Percentiles rank a stretch among this genome's conserved stretches.
Evolutionary conservation across 2,797 vertebrate genomes (phyloP).

Genomic region (Scarus forsteni): DNA sequence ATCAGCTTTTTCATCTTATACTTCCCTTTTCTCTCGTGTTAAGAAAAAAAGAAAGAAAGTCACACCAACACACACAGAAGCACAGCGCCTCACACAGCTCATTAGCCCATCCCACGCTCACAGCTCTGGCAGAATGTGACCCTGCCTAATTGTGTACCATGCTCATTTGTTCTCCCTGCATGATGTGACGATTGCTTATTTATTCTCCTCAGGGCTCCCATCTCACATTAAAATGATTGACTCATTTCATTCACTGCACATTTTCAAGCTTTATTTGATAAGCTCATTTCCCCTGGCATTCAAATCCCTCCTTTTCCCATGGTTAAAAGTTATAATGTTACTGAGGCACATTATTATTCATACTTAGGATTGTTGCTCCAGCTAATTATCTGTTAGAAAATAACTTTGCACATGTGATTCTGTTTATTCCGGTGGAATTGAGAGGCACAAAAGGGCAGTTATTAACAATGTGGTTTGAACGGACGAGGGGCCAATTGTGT

Average conservation of each 20-base stretch:
- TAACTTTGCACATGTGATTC: constrained; percentile 79
- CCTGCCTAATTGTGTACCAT: constrained; percentile 87
- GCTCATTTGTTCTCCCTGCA: constrained; percentile 86
- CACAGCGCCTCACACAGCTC: constrained; percentile 71
- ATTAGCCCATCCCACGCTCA: constrained; percentile 81
- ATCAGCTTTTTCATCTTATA: constrained; percentile 61
- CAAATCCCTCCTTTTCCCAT: constrained; percentile 73
- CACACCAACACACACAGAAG: constrained; percentile 30
- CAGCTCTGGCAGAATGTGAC: constrained; percentile 83
- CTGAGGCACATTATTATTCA: constrained; percentile 81
- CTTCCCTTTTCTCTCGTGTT: constrained; percentile 43
- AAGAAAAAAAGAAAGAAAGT: background rate
- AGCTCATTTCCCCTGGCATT: constrained; percentile 82
- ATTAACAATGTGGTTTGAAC: constrained; percentile 80
- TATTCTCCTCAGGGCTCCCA: constrained; percentile 86
- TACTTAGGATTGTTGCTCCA: constrained; percentile 79
- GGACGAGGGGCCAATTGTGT: constrained; percentile 79
- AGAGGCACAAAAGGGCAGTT: constrained; percentile 79
- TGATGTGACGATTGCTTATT: constrained; percentile 88
- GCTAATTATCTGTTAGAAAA: constrained; percentile 84
- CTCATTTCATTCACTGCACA: constrained; percentile 88
- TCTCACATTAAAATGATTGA: constrained; percentile 88
- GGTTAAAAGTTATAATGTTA: constrained; percentile 82
- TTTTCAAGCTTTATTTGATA: constrained; percentile 87
- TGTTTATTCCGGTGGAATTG: constrained; percentile 82